Evolutionary conservation across 2,113 vertebrate genomes (phyloP).

Genomic region (Illadopsis cleaveri): DNA sequence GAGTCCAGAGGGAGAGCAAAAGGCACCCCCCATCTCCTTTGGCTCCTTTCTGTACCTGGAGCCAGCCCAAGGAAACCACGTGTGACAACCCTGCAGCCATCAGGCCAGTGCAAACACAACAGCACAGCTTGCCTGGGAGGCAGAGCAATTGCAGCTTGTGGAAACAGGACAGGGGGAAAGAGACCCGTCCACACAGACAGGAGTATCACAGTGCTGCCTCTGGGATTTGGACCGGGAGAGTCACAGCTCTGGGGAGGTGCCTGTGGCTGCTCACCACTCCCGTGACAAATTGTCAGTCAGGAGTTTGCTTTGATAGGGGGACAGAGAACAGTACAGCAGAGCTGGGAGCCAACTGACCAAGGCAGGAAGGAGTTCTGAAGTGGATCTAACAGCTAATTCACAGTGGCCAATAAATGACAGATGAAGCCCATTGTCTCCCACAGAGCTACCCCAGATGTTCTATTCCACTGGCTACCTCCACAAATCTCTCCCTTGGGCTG

Average conservation of each 20-base stretch:
- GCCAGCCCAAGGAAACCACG: not conserved
- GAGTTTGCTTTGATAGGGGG: not conserved
- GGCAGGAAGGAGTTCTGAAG: not conserved
- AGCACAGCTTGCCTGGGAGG: not conserved
- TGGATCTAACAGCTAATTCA: not conserved
- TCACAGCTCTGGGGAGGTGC: not conserved
- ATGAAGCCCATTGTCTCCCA: not conserved
- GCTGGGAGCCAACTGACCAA: not conserved
- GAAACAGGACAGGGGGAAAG: not conserved
- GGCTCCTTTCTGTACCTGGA: not conserved
- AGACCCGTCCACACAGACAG: fast-evolving
- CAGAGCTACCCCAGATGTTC: not conserved
- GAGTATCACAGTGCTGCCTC: not conserved
- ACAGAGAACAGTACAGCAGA: not conserved
- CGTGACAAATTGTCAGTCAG: not conserved
- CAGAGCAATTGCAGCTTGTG: not conserved
- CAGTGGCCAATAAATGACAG: not conserved
- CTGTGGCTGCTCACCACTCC: not conserved
- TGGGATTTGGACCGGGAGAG: not conserved
- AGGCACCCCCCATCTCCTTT: not conserved
- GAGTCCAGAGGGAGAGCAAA: not conserved
- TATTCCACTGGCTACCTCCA: too few relatives aligned
- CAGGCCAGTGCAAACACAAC: not conserved
- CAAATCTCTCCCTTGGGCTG: not conserved
- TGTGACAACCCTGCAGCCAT: not conserved